Percentiles rank a stretch among this genome's conserved stretches.
Conservation (phyloP, 2,888 invertebrate genomes). For the Hedychridium roseum region DNA sequence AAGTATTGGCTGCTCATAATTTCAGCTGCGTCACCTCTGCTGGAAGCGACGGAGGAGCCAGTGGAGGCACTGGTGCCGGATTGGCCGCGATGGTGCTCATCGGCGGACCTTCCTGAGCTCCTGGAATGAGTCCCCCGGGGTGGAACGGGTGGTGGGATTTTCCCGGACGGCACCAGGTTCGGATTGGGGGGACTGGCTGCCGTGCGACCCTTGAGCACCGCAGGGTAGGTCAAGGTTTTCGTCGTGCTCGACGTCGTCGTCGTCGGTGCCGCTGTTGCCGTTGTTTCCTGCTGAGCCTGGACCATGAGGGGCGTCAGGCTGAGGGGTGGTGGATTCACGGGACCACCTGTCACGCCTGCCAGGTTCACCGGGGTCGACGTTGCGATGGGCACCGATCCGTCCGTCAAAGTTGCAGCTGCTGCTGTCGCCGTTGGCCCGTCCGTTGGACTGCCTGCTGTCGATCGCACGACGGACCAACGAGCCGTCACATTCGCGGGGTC, state of each 20-base stretch:
- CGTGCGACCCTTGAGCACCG: constrained; percentile 74
- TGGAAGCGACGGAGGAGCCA: constrained; percentile 45
- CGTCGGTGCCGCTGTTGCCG: constrained; percentile 52
- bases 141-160: constrained; percentile 88
- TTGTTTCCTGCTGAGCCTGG: constrained; percentile 53
- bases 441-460: constrained; percentile 48
- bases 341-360: constrained; percentile 35
- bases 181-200: constrained; percentile 65
- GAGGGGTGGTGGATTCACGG: constrained; percentile 46
- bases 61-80: constrained; percentile 33
- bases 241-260: constrained; percentile 47
- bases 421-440: constrained; percentile 43
- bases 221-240: constrained; percentile 79
- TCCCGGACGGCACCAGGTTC: constrained; percentile 68
- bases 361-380: constrained; percentile 55
- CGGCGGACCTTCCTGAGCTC: constrained; percentile 38
- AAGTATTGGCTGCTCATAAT: constrained; percentile 40
- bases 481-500: constrained; percentile 2
- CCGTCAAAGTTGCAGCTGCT: constrained; percentile 64
- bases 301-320: constrained; percentile 20
- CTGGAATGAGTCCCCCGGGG: constrained; percentile 71
- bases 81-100: constrained; percentile 45
- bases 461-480: too few relatives aligned
- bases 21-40: constrained; percentile 57
- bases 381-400: constrained; percentile 53